Conservation (phyloP, 1,140 invertebrate genomes). For the Mya arenaria region DNA sequence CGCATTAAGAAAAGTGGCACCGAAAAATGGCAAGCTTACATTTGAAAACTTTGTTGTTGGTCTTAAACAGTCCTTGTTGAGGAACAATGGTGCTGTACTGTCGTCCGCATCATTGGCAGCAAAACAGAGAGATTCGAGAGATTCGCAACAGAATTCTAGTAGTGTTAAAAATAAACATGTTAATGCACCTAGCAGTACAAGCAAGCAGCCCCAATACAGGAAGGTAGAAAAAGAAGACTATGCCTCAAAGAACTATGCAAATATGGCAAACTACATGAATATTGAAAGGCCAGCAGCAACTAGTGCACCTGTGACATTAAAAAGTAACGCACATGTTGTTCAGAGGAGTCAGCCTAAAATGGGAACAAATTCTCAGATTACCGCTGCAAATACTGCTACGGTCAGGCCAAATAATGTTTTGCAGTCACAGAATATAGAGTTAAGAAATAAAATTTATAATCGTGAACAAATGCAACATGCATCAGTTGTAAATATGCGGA, state of each 20-base stretch:
- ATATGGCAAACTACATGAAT: slow-evolving; percentile 11
- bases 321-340: neutral
- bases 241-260: slow-evolving; percentile 9
- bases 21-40: slow-evolving; percentile 91
- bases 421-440: slow-evolving; percentile 44
- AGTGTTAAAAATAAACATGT: too few relatives aligned
- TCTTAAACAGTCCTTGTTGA: slow-evolving; percentile 91
- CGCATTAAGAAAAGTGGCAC: slow-evolving; percentile 93
- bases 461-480: slow-evolving; percentile 48
- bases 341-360: slow-evolving; percentile 27
- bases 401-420: slow-evolving; percentile 74
- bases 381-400: slow-evolving; percentile 62
- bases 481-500: too few relatives aligned
- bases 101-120: too few relatives aligned
- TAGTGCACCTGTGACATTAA: neutral
- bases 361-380: slow-evolving; percentile 1
- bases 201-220: too few relatives aligned
- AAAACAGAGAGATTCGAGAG: too few relatives aligned
- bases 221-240: too few relatives aligned
- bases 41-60: slow-evolving; percentile 95
- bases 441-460: slow-evolving; percentile 37
- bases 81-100: slow-evolving; percentile 38
- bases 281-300: neutral
- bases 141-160: too few relatives aligned
- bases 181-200: too few relatives aligned